A percentile compares a stretch with the other conserved stretches of the same genome.
phyloP scores from a whole-genome alignment of 2,888 invertebrate genomes.

The Rosalia funebris region DNA sequence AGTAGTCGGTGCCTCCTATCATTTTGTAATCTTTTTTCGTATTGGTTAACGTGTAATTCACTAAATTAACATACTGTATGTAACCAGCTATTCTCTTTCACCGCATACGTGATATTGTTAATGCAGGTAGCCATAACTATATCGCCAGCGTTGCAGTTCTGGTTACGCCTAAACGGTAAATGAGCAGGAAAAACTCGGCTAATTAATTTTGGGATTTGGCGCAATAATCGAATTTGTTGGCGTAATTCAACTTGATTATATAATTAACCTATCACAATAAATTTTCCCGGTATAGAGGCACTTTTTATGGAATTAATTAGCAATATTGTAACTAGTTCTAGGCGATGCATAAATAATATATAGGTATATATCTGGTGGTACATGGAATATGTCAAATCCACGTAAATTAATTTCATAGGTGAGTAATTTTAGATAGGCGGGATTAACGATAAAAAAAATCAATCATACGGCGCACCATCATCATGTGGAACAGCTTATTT shows the following conservation, averaged over 20 bases:
- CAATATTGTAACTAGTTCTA: constrained; percentile 43
- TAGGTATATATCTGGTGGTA: constrained; percentile 34
- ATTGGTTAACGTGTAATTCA: too few species aligned
- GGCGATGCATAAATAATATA: constrained; percentile 50
- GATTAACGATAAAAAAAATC: constrained; percentile 31
- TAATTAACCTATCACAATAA: constrained; percentile 47
- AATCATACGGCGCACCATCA: constrained; percentile 27
- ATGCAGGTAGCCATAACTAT: too few species aligned
- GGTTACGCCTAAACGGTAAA: too few species aligned
- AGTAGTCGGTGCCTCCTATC: too few species aligned
- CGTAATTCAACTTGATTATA: constrained; percentile 45
- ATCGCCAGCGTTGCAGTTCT: too few species aligned
- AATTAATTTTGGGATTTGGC: constrained; percentile 26
- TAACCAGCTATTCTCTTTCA: too few species aligned
- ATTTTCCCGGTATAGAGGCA: constrained; percentile 36
- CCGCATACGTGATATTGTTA: too few species aligned
- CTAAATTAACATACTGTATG: too few species aligned
- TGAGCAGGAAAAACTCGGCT: constrained; percentile 2
- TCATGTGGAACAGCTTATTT: constrained; percentile 21
- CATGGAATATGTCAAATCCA: constrained; percentile 45
- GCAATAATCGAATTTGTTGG: constrained; percentile 33
- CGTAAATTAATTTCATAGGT: constrained; percentile 48
- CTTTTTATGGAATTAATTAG: constrained; percentile 47
- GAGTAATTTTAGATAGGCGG: constrained; percentile 43
- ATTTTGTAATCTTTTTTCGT: too few species aligned